A percentile compares a stretch with the other conserved stretches of the same genome.
These are phyloP conservation scores for Psittacula echo DNA, from an alignment of 2,797 vertebrate species.

Conservation along the genomic window DNA sequence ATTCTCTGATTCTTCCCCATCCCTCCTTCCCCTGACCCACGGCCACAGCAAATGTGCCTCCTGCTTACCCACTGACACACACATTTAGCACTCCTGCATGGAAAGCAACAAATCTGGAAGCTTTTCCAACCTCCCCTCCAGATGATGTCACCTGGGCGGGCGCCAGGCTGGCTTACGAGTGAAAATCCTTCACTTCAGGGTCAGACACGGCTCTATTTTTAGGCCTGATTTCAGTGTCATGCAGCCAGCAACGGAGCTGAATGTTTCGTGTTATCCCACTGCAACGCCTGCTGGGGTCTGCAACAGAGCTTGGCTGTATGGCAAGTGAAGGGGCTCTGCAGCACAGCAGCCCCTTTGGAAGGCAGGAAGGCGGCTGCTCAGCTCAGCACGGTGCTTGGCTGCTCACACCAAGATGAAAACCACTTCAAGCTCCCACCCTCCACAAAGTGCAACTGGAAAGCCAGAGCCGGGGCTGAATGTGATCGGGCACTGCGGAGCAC, in stretches of 20 bases:
- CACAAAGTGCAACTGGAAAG: neutral
- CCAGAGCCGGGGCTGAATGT: neutral
- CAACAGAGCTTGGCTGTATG: conserved; percentile 1
- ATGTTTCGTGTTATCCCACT: neutral
- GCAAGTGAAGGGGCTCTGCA: conserved; percentile 16
- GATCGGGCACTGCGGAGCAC: neutral
- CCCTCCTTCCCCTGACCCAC: neutral
- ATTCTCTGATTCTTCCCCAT: neutral
- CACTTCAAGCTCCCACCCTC: neutral
- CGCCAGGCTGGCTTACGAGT: conserved; percentile 8
- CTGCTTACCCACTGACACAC: neutral
- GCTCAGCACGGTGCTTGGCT: neutral
- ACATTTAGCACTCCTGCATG: neutral
- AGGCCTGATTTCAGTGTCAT: neutral
- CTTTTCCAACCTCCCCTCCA: conserved; percentile 53
- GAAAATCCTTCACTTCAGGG: conserved; percentile 49
- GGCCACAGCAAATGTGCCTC: neutral
- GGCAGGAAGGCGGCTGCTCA: neutral
- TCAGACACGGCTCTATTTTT: conserved; percentile 62
- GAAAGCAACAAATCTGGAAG: conserved; percentile 15
- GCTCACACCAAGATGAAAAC: neutral
- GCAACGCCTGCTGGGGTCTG: neutral
- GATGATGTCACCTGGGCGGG: conserved; percentile 36
- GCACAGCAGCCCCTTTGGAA: neutral
- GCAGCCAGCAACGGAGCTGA: conserved; percentile 27